phyloP scores from a whole-genome alignment of 2,888 invertebrate genomes.

The Drosophila tripunctata region DNA sequence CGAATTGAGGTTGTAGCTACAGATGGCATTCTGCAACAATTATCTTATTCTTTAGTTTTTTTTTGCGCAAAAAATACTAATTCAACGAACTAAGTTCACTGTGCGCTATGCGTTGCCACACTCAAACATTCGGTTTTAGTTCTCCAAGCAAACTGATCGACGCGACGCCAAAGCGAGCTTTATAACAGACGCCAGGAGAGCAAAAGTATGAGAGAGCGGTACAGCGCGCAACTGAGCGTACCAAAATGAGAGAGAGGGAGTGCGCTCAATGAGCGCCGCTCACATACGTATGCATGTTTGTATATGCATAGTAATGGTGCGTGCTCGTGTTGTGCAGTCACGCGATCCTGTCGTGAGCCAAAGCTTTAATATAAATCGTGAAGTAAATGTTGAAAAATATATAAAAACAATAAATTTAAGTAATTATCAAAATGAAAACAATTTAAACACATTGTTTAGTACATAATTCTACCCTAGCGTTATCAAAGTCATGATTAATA shows the following conservation, averaged over 20 bases:
- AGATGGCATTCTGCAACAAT: slow-evolving; percentile 34
- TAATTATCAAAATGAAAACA: not conserved
- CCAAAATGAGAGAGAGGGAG: not conserved
- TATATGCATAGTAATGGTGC: not conserved
- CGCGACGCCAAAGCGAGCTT: not conserved
- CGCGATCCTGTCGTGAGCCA: slow-evolving; percentile 15
- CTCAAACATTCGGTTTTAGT: slow-evolving; percentile 17
- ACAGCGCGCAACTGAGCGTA: not conserved
- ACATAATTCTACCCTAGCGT: no score
- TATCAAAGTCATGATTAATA: not conserved
- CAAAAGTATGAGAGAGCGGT: not conserved
- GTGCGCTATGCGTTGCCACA: no score
- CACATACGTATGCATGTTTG: not conserved
- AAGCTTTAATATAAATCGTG: not conserved
- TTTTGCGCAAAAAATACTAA: not conserved
- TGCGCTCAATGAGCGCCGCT: not conserved
- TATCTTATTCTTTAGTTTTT: not conserved
- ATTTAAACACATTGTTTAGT: no score
- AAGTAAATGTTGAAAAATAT: not conserved
- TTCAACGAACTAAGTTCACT: not conserved
- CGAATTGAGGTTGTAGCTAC: slow-evolving; percentile 61
- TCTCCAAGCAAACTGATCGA: slow-evolving; percentile 26
- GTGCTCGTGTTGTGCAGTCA: not conserved
- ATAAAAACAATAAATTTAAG: not conserved
- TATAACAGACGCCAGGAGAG: slow-evolving; percentile 10